Evolutionary conservation across 2,888 invertebrate species (phyloP), one percentile per base, ranked within the genome.

Genomic region (Amphimallon solstitiale): DNA sequence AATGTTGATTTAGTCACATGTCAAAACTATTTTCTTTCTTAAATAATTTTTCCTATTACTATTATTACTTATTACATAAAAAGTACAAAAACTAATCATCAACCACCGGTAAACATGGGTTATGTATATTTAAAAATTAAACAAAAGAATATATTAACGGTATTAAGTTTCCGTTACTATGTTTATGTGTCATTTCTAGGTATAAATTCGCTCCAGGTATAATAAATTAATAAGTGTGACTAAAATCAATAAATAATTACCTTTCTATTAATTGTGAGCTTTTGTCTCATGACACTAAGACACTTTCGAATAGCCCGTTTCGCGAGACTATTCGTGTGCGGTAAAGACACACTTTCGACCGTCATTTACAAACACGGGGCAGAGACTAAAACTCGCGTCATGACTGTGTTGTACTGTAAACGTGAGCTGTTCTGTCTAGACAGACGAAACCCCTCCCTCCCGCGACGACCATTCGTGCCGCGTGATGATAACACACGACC

Each of bases 221-320:
- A 9, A n/a, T 19, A 21, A n/a, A 46, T n/a, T 4, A 19, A n/a
- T n/a, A 19, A 14, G 1, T n/a, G 14, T 2, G 15, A 7, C 4
- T 7, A 51, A 37, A 35, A 48, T 23, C 21, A n/a, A 10, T 6
- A 35, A 51, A 43, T 14, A 40, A 14, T 73, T 81, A 82, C 82
- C 82, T 82, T 82, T 78, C 78, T 80, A 72, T 81, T 80, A 72
- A 79, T 70, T 54, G 79, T 77, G 67, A 81, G 73, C 76, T 81
- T 81, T 74, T 80, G 81, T 78, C 81, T 75, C 80, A 81, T 81
- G 72, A 78, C 81, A 76, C 74, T 72, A 38, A 80, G 74, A 75
- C 80, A 81, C 79, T 82, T 81, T 72, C 80, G 76, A 71, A 80
- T 73, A 56, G 80, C 77, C 74, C 78, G 78, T 74, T 79, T 79